Evolutionary conservation across 2,113 vertebrate species (phyloP), one percentile per base, ranked within the genome.

Genomic region (Equus przewalskii): DNA sequence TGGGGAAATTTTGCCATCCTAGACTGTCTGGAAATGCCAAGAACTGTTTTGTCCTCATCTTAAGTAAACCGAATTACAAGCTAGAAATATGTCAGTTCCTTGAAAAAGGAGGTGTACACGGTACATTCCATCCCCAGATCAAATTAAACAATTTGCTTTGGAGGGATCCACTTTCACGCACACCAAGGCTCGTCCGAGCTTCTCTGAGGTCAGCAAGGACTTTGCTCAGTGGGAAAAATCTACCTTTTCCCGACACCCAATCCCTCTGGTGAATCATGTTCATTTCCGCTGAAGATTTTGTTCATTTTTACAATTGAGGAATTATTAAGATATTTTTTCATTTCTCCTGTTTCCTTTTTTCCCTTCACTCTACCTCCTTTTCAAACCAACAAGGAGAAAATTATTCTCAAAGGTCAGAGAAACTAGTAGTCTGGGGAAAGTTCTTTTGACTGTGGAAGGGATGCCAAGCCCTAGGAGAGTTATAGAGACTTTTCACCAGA

Each of bases 101-200:
- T 97, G 83, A 76, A 93, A 96, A 96, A 94, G 60, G 76, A 97
- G 33, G 83, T 87, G 75, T 69, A 81, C 93, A 97, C 95, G 84
- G 79, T 96, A 97, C 96, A 97, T 97, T 97, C 96, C 97, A 98
- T 97, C 87, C 96, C 76, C 83, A 88, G 93, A 97, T 97, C 96
- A 97, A 98, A 97, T 97, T 96, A 97, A 97, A 95, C 93, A 97
- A n/a, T 95, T 94, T 96, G 92, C 44, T 98, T 95, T 93, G 90
- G 89, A 95, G 86, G 0, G 9, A 95, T 97, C 67, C 89, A 49
- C 78, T 97, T 92, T 97, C 86, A 76, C 3, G 5, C 56, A 89
- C 9, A 81, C n/a, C 1, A 2, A 51, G 60, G n/a, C 36, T 92
- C 72, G 18, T 65, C 18, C 33, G 93, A 95, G 64, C 46, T 30